Evolutionary conservation across 2,888 invertebrate genomes (phyloP), one percentile per base, ranked within the genome.

Genomic region (Hemithea aestivaria): DNA sequence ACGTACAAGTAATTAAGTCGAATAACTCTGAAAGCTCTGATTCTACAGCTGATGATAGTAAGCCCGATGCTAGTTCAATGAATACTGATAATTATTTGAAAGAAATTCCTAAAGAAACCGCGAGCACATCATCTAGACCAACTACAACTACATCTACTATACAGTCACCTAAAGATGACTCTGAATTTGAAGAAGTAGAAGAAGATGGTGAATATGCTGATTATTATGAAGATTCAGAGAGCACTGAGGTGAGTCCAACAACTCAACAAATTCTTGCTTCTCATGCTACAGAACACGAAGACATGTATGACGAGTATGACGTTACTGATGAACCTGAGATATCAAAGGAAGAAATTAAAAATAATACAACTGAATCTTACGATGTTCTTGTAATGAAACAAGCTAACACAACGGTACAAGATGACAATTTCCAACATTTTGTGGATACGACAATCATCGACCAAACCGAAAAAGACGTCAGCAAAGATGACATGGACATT

Each of bases 361-460:
- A 46, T 6, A 82, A 75, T 44, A 51, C 45, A 11, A 73, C 75
- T 1, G 62, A 75, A 52, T 55, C 79, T 10, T 90, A 88, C 56
- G 90, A 90, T 45, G 81, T 90, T 2, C 67, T 90, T 30, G 88
- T 88, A 8, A 89, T 89, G 82, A 89, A 89, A 66, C 83, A 88
- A 7, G 78, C 80, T 36, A 85, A 83, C 16, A 80, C 81, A 31
- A 75, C 85, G 63, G 88, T 89, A 0, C 78, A 88, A 61, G 89
- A 90, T 52, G 88, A 89, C 53, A 89, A 90, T 47, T 90, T 90
- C 38, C 84, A 88, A 58, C 87, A 88, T 40, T 91, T 91, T 66
- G 78, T 88, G 8, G 90, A 90, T 56, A 88, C 89, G n/a, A 77
- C 84, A 8, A 78, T 83, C 6, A 89, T 90, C 35, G 91, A 90